Conservation (phyloP, 2,113 vertebrate genomes). For the Siniperca chuatsi region DNA sequence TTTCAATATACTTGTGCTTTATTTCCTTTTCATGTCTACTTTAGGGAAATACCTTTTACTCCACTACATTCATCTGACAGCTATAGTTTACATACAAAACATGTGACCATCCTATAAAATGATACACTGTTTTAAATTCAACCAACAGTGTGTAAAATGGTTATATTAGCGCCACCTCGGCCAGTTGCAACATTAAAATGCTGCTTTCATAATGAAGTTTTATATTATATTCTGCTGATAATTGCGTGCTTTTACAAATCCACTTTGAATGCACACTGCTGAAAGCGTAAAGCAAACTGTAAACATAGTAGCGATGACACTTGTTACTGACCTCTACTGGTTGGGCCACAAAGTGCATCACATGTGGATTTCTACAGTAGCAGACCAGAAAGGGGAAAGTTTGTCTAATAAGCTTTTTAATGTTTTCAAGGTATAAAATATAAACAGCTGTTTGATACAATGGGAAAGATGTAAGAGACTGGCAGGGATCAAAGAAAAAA, state of each 20-base stretch:
- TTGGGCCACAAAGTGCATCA: conserved; percentile 27
- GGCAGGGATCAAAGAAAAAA: neutral
- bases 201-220: neutral
- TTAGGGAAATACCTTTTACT: neutral
- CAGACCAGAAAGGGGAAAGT: neutral
- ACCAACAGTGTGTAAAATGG: neutral
- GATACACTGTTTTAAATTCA: neutral
- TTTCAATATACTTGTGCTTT: no score
- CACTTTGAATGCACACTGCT: neutral
- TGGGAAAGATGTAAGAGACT: neutral
- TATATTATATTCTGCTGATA: no score
- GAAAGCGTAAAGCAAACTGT: neutral
- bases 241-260: neutral
- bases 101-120: neutral
- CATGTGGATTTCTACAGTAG: neutral
- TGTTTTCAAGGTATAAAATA: conserved; percentile 59
- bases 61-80: neutral
- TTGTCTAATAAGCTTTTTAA: conserved; percentile 44
- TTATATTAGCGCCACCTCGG: neutral
- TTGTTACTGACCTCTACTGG: conserved; percentile 67
- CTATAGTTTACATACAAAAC: neutral
- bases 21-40: neutral
- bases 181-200: neutral
- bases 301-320: neutral
- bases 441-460: conserved; percentile 9